Evolutionary conservation across 2,113 vertebrate species (phyloP).

Genomic region (Salvelinus sp.): DNA sequence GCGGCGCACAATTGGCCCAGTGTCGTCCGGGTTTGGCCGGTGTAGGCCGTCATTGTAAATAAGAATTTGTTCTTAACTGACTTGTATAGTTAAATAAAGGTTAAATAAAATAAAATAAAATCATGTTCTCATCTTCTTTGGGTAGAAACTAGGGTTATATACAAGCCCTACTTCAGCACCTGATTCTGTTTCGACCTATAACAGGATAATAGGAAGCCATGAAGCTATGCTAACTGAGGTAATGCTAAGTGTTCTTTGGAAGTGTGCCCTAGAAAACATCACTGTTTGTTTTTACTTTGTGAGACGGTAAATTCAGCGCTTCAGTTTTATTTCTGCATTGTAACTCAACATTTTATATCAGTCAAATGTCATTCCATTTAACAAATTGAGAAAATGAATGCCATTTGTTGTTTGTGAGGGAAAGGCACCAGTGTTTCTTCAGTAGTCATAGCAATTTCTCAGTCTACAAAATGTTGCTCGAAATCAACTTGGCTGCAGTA

Average conservation of each 20-base stretch:
- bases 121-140: constrained; percentile 36
- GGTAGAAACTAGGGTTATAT: too few relatives aligned
- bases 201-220: constrained; percentile 1
- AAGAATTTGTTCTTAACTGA: too few relatives aligned
- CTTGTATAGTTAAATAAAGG: too few relatives aligned
- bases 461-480: too few relatives aligned
- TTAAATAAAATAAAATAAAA: too few relatives aligned
- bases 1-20: too few relatives aligned
- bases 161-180: not conserved
- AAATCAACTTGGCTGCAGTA: not conserved
- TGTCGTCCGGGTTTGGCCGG: too few relatives aligned
- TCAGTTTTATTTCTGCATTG: constrained; percentile 22
- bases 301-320: constrained; percentile 22
- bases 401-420: not conserved
- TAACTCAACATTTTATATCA: not conserved
- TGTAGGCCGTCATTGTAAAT: too few relatives aligned
- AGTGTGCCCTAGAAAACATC: constrained; percentile 19
- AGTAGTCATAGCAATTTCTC: too few relatives aligned
- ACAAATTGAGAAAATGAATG: not conserved
- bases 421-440: too few relatives aligned
- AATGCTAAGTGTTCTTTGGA: constrained; percentile 8
- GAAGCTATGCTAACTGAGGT: constrained; percentile 5
- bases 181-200: constrained; percentile 10
- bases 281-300: constrained; percentile 12
- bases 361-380: not conserved